These are phyloP conservation scores for Hephaestus fuliginosus DNA, from an alignment of 2,797 vertebrate species.

Conservation along the genomic window DNA sequence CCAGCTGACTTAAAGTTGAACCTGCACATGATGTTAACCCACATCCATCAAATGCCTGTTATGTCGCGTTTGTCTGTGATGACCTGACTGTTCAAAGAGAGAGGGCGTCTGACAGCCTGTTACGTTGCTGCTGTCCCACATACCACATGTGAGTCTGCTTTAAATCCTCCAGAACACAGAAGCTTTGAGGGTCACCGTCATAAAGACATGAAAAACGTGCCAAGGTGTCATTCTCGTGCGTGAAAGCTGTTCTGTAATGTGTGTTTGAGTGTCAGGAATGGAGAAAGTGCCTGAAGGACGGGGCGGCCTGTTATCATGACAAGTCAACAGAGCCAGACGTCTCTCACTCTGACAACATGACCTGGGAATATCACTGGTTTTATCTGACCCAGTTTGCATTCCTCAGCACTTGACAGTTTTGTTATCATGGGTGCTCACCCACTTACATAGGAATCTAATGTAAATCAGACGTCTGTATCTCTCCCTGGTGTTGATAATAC, in stretches of 20 bases:
- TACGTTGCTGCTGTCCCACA: slow-evolving; percentile 33
- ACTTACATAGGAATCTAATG: neutral
- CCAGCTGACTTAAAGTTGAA: neutral
- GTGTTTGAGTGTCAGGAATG: slow-evolving; percentile 58
- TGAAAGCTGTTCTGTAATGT: slow-evolving; percentile 35
- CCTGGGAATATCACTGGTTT: neutral
- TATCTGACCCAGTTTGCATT: slow-evolving; percentile 26
- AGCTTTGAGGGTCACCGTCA: slow-evolving; percentile 35
- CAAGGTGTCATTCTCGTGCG: slow-evolving; percentile 28
- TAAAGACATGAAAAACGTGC: slow-evolving; percentile 22
- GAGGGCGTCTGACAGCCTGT: slow-evolving; percentile 27
- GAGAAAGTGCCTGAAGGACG: slow-evolving; percentile 25
- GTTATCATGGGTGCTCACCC: neutral
- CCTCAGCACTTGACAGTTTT: neutral
- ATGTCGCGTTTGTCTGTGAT: slow-evolving; percentile 15
- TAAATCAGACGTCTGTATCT: neutral
- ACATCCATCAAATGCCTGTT: slow-evolving; percentile 28
- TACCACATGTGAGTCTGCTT: slow-evolving; percentile 35
- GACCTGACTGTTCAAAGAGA: slow-evolving; percentile 2
- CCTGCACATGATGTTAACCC: neutral
- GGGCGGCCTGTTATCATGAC: slow-evolving; percentile 13
- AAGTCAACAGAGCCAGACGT: slow-evolving; percentile 33
- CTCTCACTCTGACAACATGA: slow-evolving; percentile 19
- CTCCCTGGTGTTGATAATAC: neutral
- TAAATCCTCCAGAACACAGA: slow-evolving; percentile 28